Percentiles rank a stretch among this genome's conserved stretches.
These are phyloP conservation scores for Myanophis thanlyinensis DNA, from an alignment of 2,113 vertebrate genomes.

Conservation along the genomic window DNA sequence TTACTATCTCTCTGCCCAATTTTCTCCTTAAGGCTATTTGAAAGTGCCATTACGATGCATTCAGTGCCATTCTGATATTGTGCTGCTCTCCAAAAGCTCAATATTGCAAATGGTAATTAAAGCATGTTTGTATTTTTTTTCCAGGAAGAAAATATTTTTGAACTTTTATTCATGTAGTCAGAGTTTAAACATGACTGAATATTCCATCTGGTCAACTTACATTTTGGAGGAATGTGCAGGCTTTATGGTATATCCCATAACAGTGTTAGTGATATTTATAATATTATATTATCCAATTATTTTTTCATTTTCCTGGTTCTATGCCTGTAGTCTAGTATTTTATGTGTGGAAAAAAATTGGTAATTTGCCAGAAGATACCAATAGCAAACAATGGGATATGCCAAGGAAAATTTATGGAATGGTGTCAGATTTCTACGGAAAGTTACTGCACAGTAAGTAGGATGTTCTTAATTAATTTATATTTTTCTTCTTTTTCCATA, in stretches of 20 bases:
- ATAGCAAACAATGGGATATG: background rate
- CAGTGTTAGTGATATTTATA: background rate
- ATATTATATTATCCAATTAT: background rate
- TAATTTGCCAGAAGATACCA: background rate
- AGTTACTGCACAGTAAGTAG: background rate
- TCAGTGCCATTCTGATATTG: background rate
- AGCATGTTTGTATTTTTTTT: background rate
- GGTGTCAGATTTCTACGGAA: background rate
- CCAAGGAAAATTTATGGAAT: background rate
- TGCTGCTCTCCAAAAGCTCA: background rate
- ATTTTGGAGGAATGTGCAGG: background rate
- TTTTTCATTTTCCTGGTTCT: rapidly evolving
- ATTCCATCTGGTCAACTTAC: background rate
- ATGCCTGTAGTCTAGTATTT: background rate
- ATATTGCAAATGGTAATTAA: background rate
- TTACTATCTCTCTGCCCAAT: background rate
- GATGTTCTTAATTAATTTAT: background rate
- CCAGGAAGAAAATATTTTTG: background rate
- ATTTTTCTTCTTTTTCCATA: too few relatives aligned
- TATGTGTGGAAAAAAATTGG: background rate
- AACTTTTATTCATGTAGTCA: background rate
- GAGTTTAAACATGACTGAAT: background rate
- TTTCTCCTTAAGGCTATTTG: background rate
- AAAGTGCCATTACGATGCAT: background rate
- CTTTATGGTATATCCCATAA: background rate